Conservation (phyloP, 2,888 invertebrate genomes). For the Syrphus vitripennis region DNA sequence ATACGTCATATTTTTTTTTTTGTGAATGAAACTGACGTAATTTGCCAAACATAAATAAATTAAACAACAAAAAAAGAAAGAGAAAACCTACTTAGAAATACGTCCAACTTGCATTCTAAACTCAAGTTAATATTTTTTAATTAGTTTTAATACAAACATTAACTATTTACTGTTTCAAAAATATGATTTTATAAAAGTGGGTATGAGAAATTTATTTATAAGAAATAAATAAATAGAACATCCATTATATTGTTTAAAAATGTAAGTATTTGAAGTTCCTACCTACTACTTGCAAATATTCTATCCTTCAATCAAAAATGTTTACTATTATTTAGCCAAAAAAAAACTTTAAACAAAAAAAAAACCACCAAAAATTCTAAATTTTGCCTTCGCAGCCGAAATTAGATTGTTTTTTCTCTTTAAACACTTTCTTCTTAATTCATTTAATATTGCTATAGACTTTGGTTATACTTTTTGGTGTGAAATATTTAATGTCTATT, state of each 20-base stretch:
- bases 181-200: conserved; percentile 7
- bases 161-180: neutral
- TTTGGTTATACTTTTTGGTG: conserved; percentile 28
- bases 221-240: neutral
- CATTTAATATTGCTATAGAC: neutral
- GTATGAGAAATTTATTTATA: neutral
- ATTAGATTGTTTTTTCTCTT: conserved; percentile 41
- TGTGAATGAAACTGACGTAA: conserved; percentile 67
- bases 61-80: conserved; percentile 17
- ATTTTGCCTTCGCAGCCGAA: conserved; percentile 43
- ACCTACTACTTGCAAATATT: neutral
- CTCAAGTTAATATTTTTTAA: neutral
- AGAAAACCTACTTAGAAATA: conserved; percentile 1
- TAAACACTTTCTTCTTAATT: conserved; percentile 33
- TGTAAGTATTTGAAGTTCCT: conserved; percentile 46
- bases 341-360: neutral
- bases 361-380: conserved; percentile 34
- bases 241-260: neutral
- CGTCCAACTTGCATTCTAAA: neutral
- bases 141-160: neutral
- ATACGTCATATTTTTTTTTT: conserved; percentile 63
- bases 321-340: neutral
- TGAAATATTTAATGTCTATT: conserved; percentile 51
- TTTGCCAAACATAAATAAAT: conserved; percentile 65
- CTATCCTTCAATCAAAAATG: neutral